Evolutionary conservation across 2,113 vertebrate genomes (phyloP).

Genomic region (Thoracochromis brauschi): DNA sequence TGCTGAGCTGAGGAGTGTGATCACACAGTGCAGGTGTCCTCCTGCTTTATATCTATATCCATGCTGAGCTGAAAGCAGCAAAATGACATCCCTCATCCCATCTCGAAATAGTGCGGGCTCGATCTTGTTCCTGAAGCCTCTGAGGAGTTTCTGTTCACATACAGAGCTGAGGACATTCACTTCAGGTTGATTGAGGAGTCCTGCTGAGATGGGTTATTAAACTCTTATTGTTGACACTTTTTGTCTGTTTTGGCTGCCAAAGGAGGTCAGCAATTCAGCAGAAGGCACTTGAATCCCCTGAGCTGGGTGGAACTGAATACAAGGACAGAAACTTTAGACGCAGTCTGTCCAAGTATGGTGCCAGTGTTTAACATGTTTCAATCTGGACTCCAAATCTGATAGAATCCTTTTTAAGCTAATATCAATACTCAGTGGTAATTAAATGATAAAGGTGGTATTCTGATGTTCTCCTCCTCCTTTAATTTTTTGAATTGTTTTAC

Average conservation of each 20-base stretch:
- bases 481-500: background rate
- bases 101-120: background rate
- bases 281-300: background rate
- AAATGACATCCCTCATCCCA: background rate
- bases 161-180: background rate
- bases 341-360: background rate
- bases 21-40: background rate
- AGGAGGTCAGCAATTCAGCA: background rate
- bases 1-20: background rate
- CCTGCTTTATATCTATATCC: background rate
- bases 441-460: background rate
- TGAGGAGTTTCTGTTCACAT: background rate
- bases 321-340: background rate
- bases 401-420: background rate
- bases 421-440: background rate
- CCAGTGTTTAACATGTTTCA: background rate
- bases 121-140: background rate
- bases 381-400: background rate
- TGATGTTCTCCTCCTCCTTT: background rate
- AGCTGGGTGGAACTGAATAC: background rate
- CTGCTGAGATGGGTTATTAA: background rate
- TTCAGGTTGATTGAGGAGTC: background rate
- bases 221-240: background rate
- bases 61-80: background rate
- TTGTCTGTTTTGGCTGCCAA: background rate